Evolutionary conservation across 2,888 invertebrate genomes (phyloP).

Genomic region (Tinea pellionella): DNA sequence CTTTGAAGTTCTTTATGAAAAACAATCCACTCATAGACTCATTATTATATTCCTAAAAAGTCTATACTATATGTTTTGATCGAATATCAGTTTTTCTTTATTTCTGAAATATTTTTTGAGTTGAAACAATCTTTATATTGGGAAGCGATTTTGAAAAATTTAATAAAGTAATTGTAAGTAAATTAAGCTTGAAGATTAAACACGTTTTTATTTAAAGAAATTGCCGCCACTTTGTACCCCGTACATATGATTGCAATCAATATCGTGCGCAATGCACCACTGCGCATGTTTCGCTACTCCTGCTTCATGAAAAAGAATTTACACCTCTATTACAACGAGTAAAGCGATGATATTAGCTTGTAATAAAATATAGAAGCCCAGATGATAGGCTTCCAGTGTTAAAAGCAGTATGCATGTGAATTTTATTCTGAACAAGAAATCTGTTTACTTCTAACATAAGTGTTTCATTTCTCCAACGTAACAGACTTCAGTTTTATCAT

Average conservation of each 20-base stretch:
- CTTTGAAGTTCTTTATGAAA: too few relatives aligned
- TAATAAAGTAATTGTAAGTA: too few relatives aligned
- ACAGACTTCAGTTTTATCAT: neutral
- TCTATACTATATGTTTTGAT: too few relatives aligned
- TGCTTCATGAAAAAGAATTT: constrained; percentile 19
- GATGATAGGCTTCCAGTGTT: constrained; percentile 48
- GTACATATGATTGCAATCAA: constrained; percentile 60
- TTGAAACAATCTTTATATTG: too few relatives aligned
- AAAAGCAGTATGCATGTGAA: constrained; percentile 47
- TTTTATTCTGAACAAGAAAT: constrained; percentile 32
- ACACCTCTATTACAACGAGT: constrained; percentile 19
- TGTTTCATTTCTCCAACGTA: constrained; percentile 14
- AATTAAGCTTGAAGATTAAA: neutral
- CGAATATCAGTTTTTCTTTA: too few relatives aligned
- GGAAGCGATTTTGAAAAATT: too few relatives aligned
- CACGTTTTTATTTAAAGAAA: constrained; percentile 19
- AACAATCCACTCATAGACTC: too few relatives aligned
- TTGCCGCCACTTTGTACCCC: constrained; percentile 54
- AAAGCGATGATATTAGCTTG: neutral
- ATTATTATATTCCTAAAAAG: too few relatives aligned
- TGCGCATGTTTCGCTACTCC: constrained; percentile 54
- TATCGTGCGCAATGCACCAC: constrained; percentile 61
- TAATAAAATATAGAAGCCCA: constrained; percentile 23
- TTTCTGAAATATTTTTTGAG: too few relatives aligned
- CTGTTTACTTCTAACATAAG: constrained; percentile 13